Base-by-base conservation (phyloP, 2,113 vertebrate genomes). In the Cairina moschata region DNA sequence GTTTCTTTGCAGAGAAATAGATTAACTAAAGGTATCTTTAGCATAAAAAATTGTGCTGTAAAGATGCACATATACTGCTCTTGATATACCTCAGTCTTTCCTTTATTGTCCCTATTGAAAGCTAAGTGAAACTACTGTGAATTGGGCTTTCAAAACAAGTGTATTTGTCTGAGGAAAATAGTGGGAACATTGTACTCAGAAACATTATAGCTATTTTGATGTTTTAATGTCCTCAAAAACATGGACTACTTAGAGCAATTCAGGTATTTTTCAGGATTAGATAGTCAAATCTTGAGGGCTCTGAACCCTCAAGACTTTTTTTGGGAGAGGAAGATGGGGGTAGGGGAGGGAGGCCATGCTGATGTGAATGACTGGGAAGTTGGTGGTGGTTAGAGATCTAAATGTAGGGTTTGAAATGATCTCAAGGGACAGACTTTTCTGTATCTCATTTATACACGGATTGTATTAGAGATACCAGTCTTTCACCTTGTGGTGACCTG, bases 191-290 rank as follows among this genome's bases (percentile, higher is more conserved):
- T 75, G 55, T 66, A 48, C 95, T 95, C 83, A 90, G 65, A 95
- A 96, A 83, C 65, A 84, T 88, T 91, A 62, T 88, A 84, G 68
- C n/a, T n/a, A n/a, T 92, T 95, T 67, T 84, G 79, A 76, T 72
- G 88, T 83, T 90, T 95, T 95, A 92, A 60, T 83, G 78, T 38
- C 25, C 85, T 95, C 84, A 88, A 94, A 92, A 91, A 34, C 42
- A 88, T 60, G 91, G 73, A 96, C 82, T 93, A 91, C 95, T 95
- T 95, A 66, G 93, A 94, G 29, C 77, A 81, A 93, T 93, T 91
- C 8, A 31, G 38, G 62, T 94, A 92, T 93, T 11, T 71, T 82
- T 84, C 52, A 62, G 77, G 59, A 78, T 90, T 36, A 16, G 16
- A 9, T 69, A 60, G 38, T 66, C 20, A 48, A 48, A 48, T 48